Evolutionary conservation across 2,113 vertebrate genomes (phyloP).

Genomic region (Vidua chalybeata): DNA sequence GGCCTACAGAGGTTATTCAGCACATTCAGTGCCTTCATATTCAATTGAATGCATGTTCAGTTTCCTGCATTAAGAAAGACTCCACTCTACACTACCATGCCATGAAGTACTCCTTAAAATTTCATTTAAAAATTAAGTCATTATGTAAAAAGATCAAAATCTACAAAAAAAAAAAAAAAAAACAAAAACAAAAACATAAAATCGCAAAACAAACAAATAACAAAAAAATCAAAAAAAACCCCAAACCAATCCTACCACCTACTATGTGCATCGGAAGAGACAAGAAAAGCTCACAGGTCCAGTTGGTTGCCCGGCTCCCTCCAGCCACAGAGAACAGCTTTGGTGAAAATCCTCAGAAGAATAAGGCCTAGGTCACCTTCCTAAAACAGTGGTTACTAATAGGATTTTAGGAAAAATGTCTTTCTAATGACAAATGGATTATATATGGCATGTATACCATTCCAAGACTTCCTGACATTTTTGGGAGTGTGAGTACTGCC

Average conservation of each 20-base stretch:
- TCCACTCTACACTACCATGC: not conserved
- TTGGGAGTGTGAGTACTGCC: not conserved
- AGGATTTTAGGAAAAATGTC: not conserved
- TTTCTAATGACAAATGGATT: not conserved
- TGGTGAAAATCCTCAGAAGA: not conserved
- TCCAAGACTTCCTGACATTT: not conserved
- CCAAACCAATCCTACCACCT: not conserved
- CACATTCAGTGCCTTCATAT: not conserved
- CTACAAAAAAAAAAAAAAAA: not conserved
- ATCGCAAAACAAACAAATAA: not conserved
- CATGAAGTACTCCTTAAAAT: not conserved
- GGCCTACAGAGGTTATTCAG: fast-evolving
- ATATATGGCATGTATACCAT: not conserved
- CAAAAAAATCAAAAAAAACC: too few species aligned
- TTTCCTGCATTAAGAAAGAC: not conserved
- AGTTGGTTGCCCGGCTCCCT: not conserved
- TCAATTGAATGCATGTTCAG: not conserved
- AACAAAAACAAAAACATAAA: not conserved
- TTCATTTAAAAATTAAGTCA: not conserved
- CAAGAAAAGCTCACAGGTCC: not conserved
- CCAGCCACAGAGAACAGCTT: not conserved
- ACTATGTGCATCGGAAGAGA: not conserved
- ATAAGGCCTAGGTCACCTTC: not conserved
- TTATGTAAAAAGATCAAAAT: not conserved
- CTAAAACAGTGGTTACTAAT: not conserved